Percentiles rank a stretch among this genome's conserved stretches.
phyloP scores from a whole-genome alignment of 2,888 invertebrate genomes.

The Epirrhoe alternata region DNA sequence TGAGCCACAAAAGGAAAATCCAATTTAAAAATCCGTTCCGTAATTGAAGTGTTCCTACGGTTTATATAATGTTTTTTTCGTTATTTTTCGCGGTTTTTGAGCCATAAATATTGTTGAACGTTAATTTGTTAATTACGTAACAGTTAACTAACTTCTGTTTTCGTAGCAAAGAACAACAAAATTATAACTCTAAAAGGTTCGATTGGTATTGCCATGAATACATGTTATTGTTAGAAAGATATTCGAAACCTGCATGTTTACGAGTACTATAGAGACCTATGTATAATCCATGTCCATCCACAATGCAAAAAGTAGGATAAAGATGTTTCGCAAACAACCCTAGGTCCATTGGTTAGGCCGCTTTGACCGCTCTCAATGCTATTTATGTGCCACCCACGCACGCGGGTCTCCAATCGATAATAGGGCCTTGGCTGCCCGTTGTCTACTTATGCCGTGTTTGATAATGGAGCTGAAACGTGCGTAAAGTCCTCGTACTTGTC shows the following conservation, averaged over 20 bases:
- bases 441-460: constrained; percentile 21
- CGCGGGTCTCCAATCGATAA: constrained; percentile 42
- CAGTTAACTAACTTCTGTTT: no score
- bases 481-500: not conserved
- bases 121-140: no score
- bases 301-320: constrained; percentile 19
- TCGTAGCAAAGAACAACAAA: no score
- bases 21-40: constrained; percentile 41
- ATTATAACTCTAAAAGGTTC: no score
- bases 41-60: constrained; percentile 38
- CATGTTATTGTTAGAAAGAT: constrained; percentile 6
- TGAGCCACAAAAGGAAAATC: constrained; percentile 39
- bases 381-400: constrained; percentile 40
- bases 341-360: constrained; percentile 42
- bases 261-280: not conserved
- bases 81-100: constrained; percentile 25
- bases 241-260: not conserved
- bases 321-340: constrained; percentile 40
- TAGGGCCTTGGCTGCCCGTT: constrained; percentile 27
- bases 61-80: constrained; percentile 21
- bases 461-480: constrained; percentile 2
- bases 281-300: not conserved
- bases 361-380: constrained; percentile 40
- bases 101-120: constrained; percentile 1
- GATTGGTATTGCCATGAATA: not conserved